Base-by-base conservation (phyloP, 1,140 invertebrate genomes). In the Leptoteleia sp. region DNA sequence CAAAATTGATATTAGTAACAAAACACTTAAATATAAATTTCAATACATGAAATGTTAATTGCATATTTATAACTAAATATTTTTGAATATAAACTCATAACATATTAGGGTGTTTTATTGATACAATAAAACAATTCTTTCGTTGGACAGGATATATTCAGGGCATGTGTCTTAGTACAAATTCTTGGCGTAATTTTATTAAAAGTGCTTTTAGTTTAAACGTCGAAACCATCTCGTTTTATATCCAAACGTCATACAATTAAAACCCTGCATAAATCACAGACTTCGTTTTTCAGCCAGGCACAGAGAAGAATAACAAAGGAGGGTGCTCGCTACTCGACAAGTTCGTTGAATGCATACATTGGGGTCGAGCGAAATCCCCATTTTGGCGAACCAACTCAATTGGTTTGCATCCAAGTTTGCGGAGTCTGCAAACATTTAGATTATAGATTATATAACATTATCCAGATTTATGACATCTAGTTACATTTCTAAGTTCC, bases 261-360 rank as follows among this genome's bases (percentile, higher is more conserved):
- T 75, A 75, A 67, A 67, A 48, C 42, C 48, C 43, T 54, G 73
- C 73, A 76, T 76, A 68, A 76, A 68, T 76, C 73, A 70, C 55
- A 76, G 71, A 77, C 75, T 77, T 70, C 50, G 64, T 77, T 77
- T 71, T 77, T 77, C 65, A 57, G 52, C 65, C 27, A 67, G 65
- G 29, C 37, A 68, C 38, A 55, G 62, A 40, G 72, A 65, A 67
- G 67, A 62, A 43, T 67, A 59, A 77, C 75, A 77, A 71, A 77
- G 71, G 75, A 71, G 50, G 75, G 52, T 65, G 38, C 67, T 72
- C 65, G 22, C 50, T 77, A 15, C 65, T 71, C 61, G 33, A 70
- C 64, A 61, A 68, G 75, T 71, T 71, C 65, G 76, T 72, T 72
- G 76, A 78, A 78, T 78, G 67, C 62, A 67, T 57, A 67, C 57